Evolutionary conservation across 2,888 invertebrate genomes (phyloP), one percentile per base, ranked within the genome.

Genomic region (Ectemnius lituratus): DNA sequence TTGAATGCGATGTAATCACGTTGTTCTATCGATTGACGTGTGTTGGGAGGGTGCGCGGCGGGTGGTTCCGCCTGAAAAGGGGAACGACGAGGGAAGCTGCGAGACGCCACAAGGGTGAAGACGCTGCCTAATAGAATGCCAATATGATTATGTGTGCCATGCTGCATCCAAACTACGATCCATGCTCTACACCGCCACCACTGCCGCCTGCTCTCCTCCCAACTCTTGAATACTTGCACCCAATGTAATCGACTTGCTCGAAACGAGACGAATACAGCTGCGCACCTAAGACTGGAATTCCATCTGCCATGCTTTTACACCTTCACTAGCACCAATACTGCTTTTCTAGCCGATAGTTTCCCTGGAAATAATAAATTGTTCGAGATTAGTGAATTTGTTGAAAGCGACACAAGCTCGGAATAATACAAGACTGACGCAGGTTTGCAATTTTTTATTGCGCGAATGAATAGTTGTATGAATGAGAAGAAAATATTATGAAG

Each of bases 91-190:
- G 37, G 57, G 37, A 62, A 61, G 65, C 71, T 56, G 71, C 58
- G 67, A 27, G 74, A 75, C 59, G 78, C 67, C 76, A 76, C 78
- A 77, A 79, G 73, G 75, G 80, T 78, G 83, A 83, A 85, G 81
- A 85, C 83, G 82, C 75, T 81, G 79, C 81, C 86, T 87, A 88
- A 88, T 87, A 88, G 87, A 86, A 88, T 88, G 88, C 87, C 87
- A 88, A 88, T 88, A 87, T 87, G 87, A 88, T 88, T 88, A 87
- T 87, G 85, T 84, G 84, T 85, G 82, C 85, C 82, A 83, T 72
- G 80, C 83, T 86, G 85, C 86, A 87, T 87, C 84, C 83, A 84
- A 87, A 87, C 84, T 83, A 83, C 86, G 80, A 82, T 82, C 80
- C 83, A 75, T 69, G 75, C 63, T 76, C 72, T 80, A 74, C 37